Evolutionary conservation across 2,113 vertebrate species (phyloP), one percentile per base, ranked within the genome.

Genomic region (Archilochus colubris): DNA sequence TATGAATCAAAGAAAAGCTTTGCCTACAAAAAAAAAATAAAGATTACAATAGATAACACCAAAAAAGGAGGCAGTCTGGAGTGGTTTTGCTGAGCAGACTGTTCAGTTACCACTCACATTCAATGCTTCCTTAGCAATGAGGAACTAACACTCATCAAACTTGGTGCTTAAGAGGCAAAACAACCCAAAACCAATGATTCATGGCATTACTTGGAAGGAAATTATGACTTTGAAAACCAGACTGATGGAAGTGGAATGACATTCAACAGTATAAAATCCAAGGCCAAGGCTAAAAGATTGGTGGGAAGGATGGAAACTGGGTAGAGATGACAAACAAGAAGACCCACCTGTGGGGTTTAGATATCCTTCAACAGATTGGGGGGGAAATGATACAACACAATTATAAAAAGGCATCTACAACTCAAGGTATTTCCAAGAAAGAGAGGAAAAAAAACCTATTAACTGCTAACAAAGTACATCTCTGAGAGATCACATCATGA

Each of bases 1-100:
- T 96, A 94, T 74, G 90, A 94, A 94, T 89, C 93, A 91, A 95
- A 91, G 75, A 89, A 95, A 80, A 80, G 36, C n/a, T 86, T 58
- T 66, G 43, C 67, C 67, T 66, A 12, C 40, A 69, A 82, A 90
- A 53, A 43, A 44, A 43, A 44, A 43, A 58, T 57, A 55, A 67
- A 61, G 9, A 68, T 88, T 83, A 58, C 63, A 90, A 67, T 25
- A 88, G 79, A 86, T 77, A 86, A 90, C 43, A 82, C 75, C 72
- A 80, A 80, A 95, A 88, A 93, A 88, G 67, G 85, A 94, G 79
- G 46, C 40, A 85, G 82, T 25, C 43, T 80, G 46, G 75, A 90
- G 43, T 30, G 79, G 55, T 88, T 90, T 76, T 91, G 88, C 85
- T 88, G 95, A 94, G 92, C 82, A 73, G 67, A 27, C 93, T 94